Evolutionary conservation across 1,140 invertebrate species (phyloP), one percentile per base, ranked within the genome.

Genomic region (Coelopa frigida): DNA sequence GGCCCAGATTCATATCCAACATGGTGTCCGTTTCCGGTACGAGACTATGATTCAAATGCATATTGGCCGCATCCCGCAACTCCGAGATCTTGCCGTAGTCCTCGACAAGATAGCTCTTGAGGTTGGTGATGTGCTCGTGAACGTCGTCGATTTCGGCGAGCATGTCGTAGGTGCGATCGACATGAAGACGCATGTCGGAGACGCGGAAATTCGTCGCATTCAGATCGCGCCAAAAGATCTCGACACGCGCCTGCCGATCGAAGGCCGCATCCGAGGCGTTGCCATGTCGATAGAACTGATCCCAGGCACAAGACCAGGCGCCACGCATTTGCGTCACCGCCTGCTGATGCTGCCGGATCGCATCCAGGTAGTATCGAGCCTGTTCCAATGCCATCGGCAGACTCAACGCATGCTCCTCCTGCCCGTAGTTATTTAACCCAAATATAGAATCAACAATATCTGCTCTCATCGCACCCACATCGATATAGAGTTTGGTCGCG

Each of bases 101-200:
- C 8, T 67, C 62, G 0, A 26, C 14, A 2, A 62, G 50, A 54
- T 58, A 46, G 3, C 57, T 55, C 44, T 62, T 64, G 0, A 66
- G 51, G n/a, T 66, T 58, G 10, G 44, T 48, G 1, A 76, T 47
- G 21, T 74, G 71, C 38, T 71, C 70, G 5, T 67, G 61, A 0
- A 61, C 56, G 35, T 74, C 73, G 0, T 73, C 70, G 0, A 74
- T 65, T 4, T 58, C 55, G 42, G 66, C 72, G 12, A 70, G 68
- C 26, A 70, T 69, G 3, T 62, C 63, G 55, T 70, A 71, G 5
- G 75, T 69, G 4, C 53, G 52, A 44, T 73, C 70, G 2, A 54
- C 44, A 11, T 58, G 53, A 10, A 67, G 47, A 14, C 54, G 49
- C 46, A 67, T 54, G 45, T 70, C 66, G 3, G 59, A 48, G n/a